phyloP scores from a whole-genome alignment of 2,888 invertebrate genomes.

The Xylota segnis region DNA sequence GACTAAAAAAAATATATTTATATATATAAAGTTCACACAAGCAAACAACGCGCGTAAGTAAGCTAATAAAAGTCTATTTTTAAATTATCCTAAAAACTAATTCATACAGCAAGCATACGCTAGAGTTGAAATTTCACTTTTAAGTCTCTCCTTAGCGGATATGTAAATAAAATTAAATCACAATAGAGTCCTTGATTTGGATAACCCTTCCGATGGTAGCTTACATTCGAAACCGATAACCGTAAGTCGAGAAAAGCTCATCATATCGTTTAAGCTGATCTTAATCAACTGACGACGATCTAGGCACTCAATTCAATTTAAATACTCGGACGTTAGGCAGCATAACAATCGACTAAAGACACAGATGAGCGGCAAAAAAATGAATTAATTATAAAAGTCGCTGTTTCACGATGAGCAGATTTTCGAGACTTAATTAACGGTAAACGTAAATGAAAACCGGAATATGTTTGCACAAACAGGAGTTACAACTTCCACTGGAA shows the following conservation, averaged over 20 bases:
- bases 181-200: slow-evolving; percentile 29
- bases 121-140: slow-evolving; percentile 10
- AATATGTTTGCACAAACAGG: slow-evolving; percentile 34
- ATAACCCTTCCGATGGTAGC: slow-evolving; percentile 27
- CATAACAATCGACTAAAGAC: slow-evolving; percentile 29
- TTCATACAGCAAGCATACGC: neutral
- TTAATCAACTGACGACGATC: slow-evolving; percentile 49
- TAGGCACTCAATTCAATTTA: slow-evolving; percentile 46
- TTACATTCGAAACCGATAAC: slow-evolving; percentile 35
- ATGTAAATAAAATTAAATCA: slow-evolving; percentile 17
- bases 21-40: neutral
- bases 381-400: slow-evolving; percentile 27
- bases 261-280: slow-evolving; percentile 51
- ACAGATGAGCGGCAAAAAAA: slow-evolving; percentile 24
- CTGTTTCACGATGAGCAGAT: slow-evolving; percentile 1
- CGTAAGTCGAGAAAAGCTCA: slow-evolving; percentile 52
- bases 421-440: slow-evolving; percentile 44
- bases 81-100: slow-evolving; percentile 15
- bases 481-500: slow-evolving; percentile 29
- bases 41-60: neutral
- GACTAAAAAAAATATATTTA: too few species aligned
- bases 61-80: neutral
- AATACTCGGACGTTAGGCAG: slow-evolving; percentile 41
- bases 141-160: neutral
- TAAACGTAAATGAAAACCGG: slow-evolving; percentile 43